A percentile compares a stretch with the other conserved stretches of the same genome.
These are phyloP conservation scores for Anhinga rufa DNA, from an alignment of 2,113 vertebrate species.

Conservation along the genomic window DNA sequence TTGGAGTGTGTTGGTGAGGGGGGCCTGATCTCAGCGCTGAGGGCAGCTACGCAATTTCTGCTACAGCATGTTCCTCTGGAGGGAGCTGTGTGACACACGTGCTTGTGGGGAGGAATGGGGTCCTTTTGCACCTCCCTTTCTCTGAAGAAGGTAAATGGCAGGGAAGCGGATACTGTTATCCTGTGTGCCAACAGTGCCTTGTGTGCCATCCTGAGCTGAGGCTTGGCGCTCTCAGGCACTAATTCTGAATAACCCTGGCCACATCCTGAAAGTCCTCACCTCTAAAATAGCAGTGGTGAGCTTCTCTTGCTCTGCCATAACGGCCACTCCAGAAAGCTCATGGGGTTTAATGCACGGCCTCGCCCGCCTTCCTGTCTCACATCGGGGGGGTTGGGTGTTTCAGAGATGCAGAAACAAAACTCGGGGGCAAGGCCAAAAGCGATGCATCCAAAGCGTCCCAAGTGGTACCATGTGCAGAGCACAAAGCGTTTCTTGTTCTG, in stretches of 20 bases:
- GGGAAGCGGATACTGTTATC: background rate
- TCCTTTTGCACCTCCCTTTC: background rate
- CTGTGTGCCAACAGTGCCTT: background rate
- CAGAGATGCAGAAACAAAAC: background rate
- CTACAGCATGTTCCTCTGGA: background rate
- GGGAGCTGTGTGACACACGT: fast-evolving
- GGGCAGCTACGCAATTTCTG: background rate
- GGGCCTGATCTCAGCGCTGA: background rate
- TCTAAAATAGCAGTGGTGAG: background rate
- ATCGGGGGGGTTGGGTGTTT: background rate
- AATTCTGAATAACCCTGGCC: background rate
- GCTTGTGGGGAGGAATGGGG: background rate
- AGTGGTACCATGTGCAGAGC: background rate
- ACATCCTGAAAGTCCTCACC: background rate
- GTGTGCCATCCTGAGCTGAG: background rate
- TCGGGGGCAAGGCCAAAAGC: background rate
- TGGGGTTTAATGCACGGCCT: background rate
- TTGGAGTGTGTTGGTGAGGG: background rate
- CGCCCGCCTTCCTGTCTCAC: background rate
- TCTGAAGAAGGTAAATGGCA: background rate
- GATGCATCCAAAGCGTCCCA: background rate
- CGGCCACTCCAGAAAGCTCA: background rate
- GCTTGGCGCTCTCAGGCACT: fast-evolving
- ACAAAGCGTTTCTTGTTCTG: background rate
- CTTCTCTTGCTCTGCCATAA: background rate